Evolutionary conservation across 2,797 vertebrate species (phyloP).

Genomic region (Podarcis lilfordi): DNA sequence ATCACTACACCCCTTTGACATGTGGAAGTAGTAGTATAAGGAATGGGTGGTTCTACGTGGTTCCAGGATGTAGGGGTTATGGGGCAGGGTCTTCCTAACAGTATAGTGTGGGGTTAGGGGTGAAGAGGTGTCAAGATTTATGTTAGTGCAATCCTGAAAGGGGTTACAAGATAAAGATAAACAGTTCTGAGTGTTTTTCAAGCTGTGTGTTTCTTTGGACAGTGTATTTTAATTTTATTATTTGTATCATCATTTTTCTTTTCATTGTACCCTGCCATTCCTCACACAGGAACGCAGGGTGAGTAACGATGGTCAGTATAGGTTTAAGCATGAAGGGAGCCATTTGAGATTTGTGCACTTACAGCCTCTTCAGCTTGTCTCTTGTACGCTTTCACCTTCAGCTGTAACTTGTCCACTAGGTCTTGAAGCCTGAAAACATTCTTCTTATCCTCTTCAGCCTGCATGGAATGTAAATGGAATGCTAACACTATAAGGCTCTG

Average conservation of each 20-base stretch:
- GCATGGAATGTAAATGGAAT: not conserved
- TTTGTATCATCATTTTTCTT: too few relatives aligned
- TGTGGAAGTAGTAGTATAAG: too few relatives aligned
- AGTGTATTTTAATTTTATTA: too few relatives aligned
- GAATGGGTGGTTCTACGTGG: not conserved
- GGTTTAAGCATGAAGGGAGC: not conserved
- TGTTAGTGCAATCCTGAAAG: not conserved
- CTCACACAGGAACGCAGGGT: too few relatives aligned
- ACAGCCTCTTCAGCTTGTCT: conserved; percentile 90
- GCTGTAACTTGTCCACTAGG: conserved; percentile 91
- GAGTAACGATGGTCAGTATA: not conserved
- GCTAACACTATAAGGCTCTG: not conserved
- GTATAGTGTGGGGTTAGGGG: too few relatives aligned
- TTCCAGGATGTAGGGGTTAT: not conserved
- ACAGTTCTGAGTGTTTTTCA: not conserved
- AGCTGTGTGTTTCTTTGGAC: not conserved
- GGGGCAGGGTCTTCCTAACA: not conserved
- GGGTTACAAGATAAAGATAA: not conserved
- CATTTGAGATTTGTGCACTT: conserved; percentile 68
- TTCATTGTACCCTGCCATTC: too few relatives aligned
- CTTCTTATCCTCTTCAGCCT: conserved; percentile 94
- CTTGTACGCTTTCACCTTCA: conserved; percentile 94
- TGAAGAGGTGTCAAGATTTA: not conserved
- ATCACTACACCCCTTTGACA: not conserved
- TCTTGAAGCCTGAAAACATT: conserved; percentile 88